Evolutionary conservation across 2,888 invertebrate genomes (phyloP).

Genomic region (Cylloceria caligata): DNA sequence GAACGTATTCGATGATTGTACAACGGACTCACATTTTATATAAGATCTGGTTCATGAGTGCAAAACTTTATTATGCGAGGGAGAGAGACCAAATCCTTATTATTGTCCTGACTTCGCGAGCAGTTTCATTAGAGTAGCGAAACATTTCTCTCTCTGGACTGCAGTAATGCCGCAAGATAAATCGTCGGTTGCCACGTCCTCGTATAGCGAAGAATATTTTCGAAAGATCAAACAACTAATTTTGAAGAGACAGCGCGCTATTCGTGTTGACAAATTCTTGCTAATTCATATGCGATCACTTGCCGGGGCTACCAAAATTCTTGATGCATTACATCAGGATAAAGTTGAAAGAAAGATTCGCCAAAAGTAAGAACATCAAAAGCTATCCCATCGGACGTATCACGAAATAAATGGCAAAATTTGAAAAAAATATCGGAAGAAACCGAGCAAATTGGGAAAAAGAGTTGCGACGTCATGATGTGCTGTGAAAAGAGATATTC

Average conservation of each 20-base stretch:
- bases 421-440: too few species aligned
- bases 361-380: background rate
- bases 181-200: constrained; percentile 36
- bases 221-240: background rate
- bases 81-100: constrained; percentile 49
- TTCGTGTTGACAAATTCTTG: background rate
- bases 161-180: constrained; percentile 9
- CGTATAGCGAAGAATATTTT: constrained; percentile 44
- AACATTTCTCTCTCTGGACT: constrained; percentile 40
- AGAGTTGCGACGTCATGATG: too few species aligned
- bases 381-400: constrained; percentile 3
- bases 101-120: constrained; percentile 37
- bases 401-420: too few species aligned
- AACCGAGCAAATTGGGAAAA: too few species aligned
- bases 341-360: background rate
- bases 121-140: constrained; percentile 38
- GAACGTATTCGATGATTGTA: too few species aligned
- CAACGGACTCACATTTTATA: too few species aligned
- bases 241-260: background rate
- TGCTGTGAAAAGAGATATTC: too few species aligned
- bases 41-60: too few species aligned
- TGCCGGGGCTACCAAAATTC: background rate
- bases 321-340: background rate
- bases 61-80: too few species aligned
- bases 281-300: background rate